These are phyloP conservation scores for Butastur rufipennis DNA, from an alignment of 2,113 vertebrate genomes.

Conservation along the genomic window DNA sequence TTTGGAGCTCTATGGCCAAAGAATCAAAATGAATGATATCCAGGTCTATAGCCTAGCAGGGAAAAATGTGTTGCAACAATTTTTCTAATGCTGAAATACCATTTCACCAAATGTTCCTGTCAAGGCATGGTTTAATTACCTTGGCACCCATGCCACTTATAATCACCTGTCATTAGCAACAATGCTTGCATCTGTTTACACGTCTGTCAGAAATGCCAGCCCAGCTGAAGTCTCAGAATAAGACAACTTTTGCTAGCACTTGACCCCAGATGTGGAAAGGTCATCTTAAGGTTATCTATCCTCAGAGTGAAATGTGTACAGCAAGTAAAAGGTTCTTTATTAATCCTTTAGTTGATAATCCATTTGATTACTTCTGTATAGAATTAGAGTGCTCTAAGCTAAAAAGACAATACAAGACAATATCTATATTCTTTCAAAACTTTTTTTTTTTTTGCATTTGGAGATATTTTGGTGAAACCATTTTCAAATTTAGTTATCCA, in stretches of 20 bases:
- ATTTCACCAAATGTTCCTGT: slow-evolving; percentile 93
- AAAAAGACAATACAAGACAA: not conserved
- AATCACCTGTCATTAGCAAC: slow-evolving; percentile 98
- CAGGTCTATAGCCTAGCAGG: slow-evolving; percentile 76
- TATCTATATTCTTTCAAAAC: not conserved
- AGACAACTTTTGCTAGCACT: slow-evolving; percentile 62
- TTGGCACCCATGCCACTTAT: slow-evolving; percentile 91
- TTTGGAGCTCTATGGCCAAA: slow-evolving; percentile 58
- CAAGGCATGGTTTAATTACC: slow-evolving; percentile 94
- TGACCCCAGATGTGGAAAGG: slow-evolving; percentile 64
- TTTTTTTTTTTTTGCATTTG: not conserved
- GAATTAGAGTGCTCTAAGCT: not conserved
- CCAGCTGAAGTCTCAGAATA: slow-evolving; percentile 58
- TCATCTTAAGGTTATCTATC: not conserved
- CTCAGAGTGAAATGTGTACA: not conserved
- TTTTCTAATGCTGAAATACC: slow-evolving; percentile 86
- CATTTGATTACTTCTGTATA: not conserved
- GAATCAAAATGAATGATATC: slow-evolving; percentile 77
- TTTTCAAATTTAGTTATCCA: not conserved
- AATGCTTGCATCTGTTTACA: slow-evolving; percentile 90
- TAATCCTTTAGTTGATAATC: not conserved
- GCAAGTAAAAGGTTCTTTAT: not conserved
- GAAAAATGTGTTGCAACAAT: slow-evolving; percentile 79
- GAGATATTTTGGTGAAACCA: not conserved
- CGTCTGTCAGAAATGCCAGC: slow-evolving; percentile 87